phyloP scores from a whole-genome alignment of 2,888 invertebrate genomes.

The Chrysopilus asiliformis region DNA sequence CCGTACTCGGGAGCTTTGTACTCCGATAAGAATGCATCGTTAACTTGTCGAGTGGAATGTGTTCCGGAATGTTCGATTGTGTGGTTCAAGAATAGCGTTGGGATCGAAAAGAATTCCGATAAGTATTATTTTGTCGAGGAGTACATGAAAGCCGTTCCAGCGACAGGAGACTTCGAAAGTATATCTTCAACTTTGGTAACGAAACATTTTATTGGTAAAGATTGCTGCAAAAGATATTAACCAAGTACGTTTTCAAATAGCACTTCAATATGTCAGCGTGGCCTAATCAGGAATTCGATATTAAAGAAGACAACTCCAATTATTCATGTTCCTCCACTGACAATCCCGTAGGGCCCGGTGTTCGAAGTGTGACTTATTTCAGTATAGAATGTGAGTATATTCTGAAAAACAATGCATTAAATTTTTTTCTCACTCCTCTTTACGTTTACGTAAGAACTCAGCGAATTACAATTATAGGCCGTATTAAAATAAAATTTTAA shows the following conservation, averaged over 20 bases:
- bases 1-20: constrained; percentile 70
- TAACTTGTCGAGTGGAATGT: constrained; percentile 82
- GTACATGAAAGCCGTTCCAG: constrained; percentile 55
- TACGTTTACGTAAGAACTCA: too few relatives aligned
- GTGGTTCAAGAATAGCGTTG: constrained; percentile 68
- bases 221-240: too few relatives aligned
- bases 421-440: too few relatives aligned
- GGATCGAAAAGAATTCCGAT: constrained; percentile 48
- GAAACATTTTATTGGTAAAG: too few relatives aligned
- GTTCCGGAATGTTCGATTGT: constrained; percentile 72
- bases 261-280: constrained; percentile 80
- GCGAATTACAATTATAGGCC: too few relatives aligned
- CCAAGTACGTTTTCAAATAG: constrained; percentile 32
- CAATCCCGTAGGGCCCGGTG: constrained; percentile 66
- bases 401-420: too few relatives aligned
- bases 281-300: constrained; percentile 63
- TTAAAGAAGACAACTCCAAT: constrained; percentile 61
- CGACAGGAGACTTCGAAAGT: constrained; percentile 78
- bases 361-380: constrained; percentile 71
- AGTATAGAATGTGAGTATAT: constrained; percentile 77
- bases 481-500: too few relatives aligned
- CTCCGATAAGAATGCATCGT: constrained; percentile 59
- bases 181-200: constrained; percentile 70
- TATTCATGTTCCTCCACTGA: constrained; percentile 72
- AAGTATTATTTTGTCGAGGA: constrained; percentile 56